These are phyloP conservation scores for Sakesphorus luctuosus DNA, from an alignment of 2,113 vertebrate genomes.

Conservation along the genomic window DNA sequence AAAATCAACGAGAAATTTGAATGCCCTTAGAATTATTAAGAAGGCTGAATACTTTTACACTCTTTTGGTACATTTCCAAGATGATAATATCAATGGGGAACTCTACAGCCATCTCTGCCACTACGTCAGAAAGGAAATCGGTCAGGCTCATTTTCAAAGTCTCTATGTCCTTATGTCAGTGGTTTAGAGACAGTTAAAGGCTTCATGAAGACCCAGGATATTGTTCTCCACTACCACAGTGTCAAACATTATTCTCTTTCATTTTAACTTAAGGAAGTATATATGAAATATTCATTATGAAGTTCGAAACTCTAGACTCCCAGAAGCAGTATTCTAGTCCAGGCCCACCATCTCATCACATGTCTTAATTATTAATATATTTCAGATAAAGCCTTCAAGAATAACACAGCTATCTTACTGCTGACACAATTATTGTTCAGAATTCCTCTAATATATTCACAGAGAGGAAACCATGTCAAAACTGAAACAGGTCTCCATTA, in stretches of 20 bases:
- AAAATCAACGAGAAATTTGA: background rate
- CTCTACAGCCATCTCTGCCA: background rate
- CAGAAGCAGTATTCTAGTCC: background rate
- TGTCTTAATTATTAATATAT: background rate
- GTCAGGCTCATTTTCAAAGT: background rate
- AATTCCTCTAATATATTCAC: constrained; percentile 43
- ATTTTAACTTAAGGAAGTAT: background rate
- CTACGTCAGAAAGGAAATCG: background rate
- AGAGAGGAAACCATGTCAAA: constrained; percentile 4
- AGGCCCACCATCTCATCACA: background rate
- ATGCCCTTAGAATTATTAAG: background rate
- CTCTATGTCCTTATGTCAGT: background rate
- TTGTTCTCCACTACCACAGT: background rate
- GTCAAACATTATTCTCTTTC: background rate
- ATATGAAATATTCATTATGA: background rate
- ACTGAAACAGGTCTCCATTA: constrained; percentile 41
- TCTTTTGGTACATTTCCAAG: background rate
- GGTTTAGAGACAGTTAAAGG: background rate
- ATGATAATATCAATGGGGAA: background rate
- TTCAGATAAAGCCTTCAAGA: background rate
- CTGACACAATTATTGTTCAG: background rate
- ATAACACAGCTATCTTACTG: background rate
- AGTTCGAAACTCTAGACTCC: background rate
- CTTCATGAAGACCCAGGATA: background rate
- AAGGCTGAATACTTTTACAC: constrained; percentile 10